Evolutionary conservation across 2,797 vertebrate genomes (phyloP).

Genomic region (Siniperca obscura): DNA sequence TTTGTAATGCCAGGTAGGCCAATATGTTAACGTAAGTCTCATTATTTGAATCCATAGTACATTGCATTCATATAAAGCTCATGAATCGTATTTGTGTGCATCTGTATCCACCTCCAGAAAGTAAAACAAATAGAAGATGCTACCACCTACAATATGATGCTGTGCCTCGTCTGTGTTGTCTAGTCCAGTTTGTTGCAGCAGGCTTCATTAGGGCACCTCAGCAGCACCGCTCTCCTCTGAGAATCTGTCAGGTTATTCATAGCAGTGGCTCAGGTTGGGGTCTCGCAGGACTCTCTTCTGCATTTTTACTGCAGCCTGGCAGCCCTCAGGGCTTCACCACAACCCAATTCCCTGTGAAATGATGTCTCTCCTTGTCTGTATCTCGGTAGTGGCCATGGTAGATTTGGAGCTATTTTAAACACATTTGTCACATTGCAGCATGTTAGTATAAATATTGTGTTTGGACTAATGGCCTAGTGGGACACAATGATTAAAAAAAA

Average conservation of each 20-base stretch:
- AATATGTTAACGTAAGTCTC: not conserved
- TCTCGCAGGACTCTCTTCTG: constrained; percentile 57
- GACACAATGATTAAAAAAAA: constrained; percentile 23
- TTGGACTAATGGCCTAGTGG: constrained; percentile 44
- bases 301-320: constrained; percentile 55
- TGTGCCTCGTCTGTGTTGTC: constrained; percentile 19
- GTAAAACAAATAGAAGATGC: constrained; percentile 18
- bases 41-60: constrained; percentile 19
- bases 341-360: constrained; percentile 65
- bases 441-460: constrained; percentile 24
- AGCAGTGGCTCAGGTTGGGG: constrained; percentile 66
- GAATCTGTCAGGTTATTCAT: constrained; percentile 79
- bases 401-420: constrained; percentile 43
- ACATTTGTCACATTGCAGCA: constrained; percentile 32
- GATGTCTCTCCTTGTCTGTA: constrained; percentile 33
- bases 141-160: not conserved
- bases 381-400: constrained; percentile 1
- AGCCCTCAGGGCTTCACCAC: constrained; percentile 47
- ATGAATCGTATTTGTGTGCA: not conserved
- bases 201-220: constrained; percentile 69
- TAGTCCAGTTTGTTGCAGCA: constrained; percentile 55
- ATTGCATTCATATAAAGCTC: not conserved
- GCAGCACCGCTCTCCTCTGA: constrained; percentile 56
- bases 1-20: not conserved
- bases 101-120: constrained; percentile 11